Conservation (phyloP, 2,113 vertebrate genomes). For the Cricetomys ansorgei region DNA sequence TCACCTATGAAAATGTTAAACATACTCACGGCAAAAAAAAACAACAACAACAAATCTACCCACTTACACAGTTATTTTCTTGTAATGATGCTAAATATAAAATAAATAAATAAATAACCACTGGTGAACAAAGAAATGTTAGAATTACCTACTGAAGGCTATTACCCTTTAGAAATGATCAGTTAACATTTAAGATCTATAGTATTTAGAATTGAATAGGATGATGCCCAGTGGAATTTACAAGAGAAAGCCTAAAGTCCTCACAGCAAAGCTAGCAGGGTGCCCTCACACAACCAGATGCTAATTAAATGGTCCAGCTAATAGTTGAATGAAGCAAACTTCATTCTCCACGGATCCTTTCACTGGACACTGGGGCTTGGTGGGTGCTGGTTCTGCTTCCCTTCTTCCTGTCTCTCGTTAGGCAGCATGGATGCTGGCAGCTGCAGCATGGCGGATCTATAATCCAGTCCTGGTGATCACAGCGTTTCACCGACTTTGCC, state of each 20-base stretch:
- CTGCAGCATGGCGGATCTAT: neutral
- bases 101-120: neutral
- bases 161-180: neutral
- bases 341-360: neutral
- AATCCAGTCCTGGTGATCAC: neutral
- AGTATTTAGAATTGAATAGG: neutral
- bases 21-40: neutral
- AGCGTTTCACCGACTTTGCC: neutral
- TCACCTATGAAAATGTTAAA: neutral
- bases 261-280: neutral
- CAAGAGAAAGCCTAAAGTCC: neutral
- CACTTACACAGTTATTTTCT: neutral
- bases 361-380: neutral
- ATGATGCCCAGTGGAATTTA: neutral
- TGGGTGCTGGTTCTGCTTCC: neutral
- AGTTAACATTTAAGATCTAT: neutral
- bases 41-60: too few species aligned
- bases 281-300: neutral
- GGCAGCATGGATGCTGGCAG: neutral
- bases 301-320: neutral
- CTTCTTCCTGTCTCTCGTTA: neutral
- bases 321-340: neutral
- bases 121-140: neutral
- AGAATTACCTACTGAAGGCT: slow-evolving; percentile 17
- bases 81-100: neutral